These are phyloP conservation scores for Progne subis DNA, from an alignment of 2,113 vertebrate genomes.

Conservation along the genomic window DNA sequence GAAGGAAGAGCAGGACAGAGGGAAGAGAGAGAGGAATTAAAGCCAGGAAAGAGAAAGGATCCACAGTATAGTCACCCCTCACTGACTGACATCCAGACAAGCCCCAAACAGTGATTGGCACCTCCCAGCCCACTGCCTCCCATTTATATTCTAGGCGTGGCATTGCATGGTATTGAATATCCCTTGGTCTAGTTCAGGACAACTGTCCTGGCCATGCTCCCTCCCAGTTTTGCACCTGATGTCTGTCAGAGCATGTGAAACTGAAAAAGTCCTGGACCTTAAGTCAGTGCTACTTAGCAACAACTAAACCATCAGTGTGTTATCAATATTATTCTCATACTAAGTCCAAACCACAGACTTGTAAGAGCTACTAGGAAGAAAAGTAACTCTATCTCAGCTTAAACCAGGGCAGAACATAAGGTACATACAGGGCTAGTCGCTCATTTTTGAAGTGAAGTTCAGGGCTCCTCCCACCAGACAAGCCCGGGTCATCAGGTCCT, in stretches of 20 bases:
- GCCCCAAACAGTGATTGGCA: background rate
- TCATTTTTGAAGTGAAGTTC: background rate
- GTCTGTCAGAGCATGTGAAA: background rate
- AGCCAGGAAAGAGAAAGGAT: background rate
- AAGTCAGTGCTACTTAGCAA: background rate
- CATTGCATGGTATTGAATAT: background rate
- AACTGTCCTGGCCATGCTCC: background rate
- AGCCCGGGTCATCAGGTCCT: background rate
- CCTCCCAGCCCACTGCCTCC: background rate
- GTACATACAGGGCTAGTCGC: background rate
- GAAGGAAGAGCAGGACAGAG: too few species aligned
- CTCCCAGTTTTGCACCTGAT: background rate
- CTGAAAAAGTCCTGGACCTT: background rate
- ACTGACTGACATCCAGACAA: background rate
- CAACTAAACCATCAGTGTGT: background rate
- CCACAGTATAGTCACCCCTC: accelerated
- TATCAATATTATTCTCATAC: background rate
- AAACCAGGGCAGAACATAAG: background rate
- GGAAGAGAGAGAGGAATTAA: background rate
- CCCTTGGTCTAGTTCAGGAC: background rate
- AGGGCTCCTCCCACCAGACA: background rate
- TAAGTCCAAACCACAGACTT: background rate
- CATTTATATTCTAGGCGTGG: background rate
- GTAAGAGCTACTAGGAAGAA: background rate
- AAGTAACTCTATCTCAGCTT: background rate